Evolutionary conservation across 2,113 vertebrate genomes (phyloP).

Genomic region (Cricetomys ansorgei): DNA sequence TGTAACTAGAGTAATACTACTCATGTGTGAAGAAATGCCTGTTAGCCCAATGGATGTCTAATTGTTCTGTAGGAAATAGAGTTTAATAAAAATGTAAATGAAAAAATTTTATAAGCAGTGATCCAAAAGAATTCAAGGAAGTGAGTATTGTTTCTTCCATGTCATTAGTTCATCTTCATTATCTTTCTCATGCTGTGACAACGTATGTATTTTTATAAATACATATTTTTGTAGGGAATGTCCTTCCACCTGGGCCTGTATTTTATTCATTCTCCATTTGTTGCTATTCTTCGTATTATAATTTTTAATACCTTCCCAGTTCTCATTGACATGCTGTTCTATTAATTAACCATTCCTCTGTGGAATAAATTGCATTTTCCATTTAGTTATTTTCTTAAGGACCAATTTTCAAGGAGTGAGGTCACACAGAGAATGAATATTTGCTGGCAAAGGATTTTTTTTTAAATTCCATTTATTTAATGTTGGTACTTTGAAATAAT

Average conservation of each 20-base stretch:
- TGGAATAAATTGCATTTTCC: conserved; percentile 63
- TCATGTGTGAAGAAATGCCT: conserved; percentile 54
- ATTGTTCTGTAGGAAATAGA: conserved; percentile 35
- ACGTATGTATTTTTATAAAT: conserved; percentile 38
- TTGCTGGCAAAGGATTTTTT: conserved; percentile 51
- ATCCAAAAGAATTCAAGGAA: conserved; percentile 1
- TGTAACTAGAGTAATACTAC: conserved; percentile 55
- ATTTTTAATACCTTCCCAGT: conserved; percentile 63
- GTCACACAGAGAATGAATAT: conserved; percentile 6
- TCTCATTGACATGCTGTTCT: background rate
- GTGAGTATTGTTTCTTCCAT: background rate
- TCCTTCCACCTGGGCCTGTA: background rate
- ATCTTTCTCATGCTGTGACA: conserved; percentile 40
- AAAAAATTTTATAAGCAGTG: conserved; percentile 38
- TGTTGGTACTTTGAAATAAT: conserved; percentile 46
- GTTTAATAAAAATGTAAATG: conserved; percentile 49
- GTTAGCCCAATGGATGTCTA: conserved; percentile 4
- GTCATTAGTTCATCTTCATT: conserved; percentile 12
- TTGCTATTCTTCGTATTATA: conserved; percentile 50
- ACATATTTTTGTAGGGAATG: background rate
- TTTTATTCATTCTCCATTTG: background rate
- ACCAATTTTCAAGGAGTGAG: conserved; percentile 41
- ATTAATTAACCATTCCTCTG: conserved; percentile 56
- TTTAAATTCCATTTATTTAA: conserved; percentile 53
- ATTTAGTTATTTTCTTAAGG: conserved; percentile 54